A percentile compares a stretch with the other conserved stretches of the same genome.
phyloP scores from a whole-genome alignment of 2,113 vertebrate species.

The Stercorarius parasiticus region DNA sequence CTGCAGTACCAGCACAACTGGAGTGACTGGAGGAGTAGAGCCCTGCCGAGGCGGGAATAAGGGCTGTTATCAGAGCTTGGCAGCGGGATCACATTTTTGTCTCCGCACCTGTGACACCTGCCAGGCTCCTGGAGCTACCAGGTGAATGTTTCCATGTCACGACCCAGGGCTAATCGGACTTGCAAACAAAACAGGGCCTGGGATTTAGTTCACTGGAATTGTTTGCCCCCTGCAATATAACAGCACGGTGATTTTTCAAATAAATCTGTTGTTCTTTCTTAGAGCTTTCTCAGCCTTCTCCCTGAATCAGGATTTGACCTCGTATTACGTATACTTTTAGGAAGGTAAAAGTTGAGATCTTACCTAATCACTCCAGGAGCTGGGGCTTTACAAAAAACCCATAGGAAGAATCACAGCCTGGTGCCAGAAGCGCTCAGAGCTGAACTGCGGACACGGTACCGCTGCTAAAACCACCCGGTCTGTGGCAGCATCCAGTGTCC shows the following conservation, averaged over 20 bases:
- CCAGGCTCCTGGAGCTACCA: not conserved
- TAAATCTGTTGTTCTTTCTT: not conserved
- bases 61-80: not conserved
- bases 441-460: rapidly evolving
- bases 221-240: not conserved
- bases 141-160: not conserved
- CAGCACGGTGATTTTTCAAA: not conserved
- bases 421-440: not conserved
- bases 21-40: not conserved
- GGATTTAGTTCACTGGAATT: not conserved
- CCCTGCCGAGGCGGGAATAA: not conserved
- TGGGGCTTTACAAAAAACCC: not conserved
- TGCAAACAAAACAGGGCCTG: not conserved
- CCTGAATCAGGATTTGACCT: not conserved
- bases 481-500: slow-evolving; percentile 55
- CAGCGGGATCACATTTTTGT: not conserved
- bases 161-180: not conserved
- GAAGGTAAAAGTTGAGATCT: not conserved
- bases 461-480: not conserved
- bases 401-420: not conserved
- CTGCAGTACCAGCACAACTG: not conserved
- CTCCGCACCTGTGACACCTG: not conserved
- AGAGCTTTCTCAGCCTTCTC: not conserved
- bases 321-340: not conserved
- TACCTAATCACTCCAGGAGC: not conserved